Base-by-base conservation (phyloP, 2,888 invertebrate species). In the Rhogogaster chlorosoma region DNA sequence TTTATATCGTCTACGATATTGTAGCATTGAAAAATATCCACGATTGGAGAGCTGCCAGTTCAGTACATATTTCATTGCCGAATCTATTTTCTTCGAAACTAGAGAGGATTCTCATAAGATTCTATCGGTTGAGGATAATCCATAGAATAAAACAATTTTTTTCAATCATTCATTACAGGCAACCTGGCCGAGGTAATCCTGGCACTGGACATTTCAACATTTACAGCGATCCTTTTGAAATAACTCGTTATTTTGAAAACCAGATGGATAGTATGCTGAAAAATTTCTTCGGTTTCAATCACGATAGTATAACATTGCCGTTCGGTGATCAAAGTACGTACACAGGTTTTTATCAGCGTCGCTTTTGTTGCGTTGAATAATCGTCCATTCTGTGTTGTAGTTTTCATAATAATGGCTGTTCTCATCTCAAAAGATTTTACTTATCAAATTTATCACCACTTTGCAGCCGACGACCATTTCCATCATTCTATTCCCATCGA, bases 231-330 rank as follows among this genome's bases (percentile, higher is more conserved):
- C 95, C 96, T 0, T 88, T 95, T 87, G 95, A 96, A 92, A 94
- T 96, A 92, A 95, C 95, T 86, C 94, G 94, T 86, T 95, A 95
- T 88, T 95, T 96, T 88, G 95, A 96, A 89, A 93, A 94, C 10
- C 95, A 96, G 91, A 94, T 96, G 93, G 94, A 95, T 86, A 94
- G 94, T 83, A 93, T 96, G 86, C 89, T 96, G 87, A 95, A 94
- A 86, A 93, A 91, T 75, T 94, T 95, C 86, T 93, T 87, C 91
- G 89, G 88, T 70, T 90, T 90, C 78, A 85, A 83, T 57, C 78
- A 82, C 29, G 71, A 49, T 84, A 26, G 84, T 57, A 75, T 57
- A 9, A 53, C 42, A 18, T 67, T 38, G 15, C 70, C 75, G 9
- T 85, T 85, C 9, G 83, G 85, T 10, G 42, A 85, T 22, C 32